A percentile compares a stretch with the other conserved stretches of the same genome.
Evolutionary conservation across 2,113 vertebrate species (phyloP).

Genomic region (Brachyhypopomus occidentalis): DNA sequence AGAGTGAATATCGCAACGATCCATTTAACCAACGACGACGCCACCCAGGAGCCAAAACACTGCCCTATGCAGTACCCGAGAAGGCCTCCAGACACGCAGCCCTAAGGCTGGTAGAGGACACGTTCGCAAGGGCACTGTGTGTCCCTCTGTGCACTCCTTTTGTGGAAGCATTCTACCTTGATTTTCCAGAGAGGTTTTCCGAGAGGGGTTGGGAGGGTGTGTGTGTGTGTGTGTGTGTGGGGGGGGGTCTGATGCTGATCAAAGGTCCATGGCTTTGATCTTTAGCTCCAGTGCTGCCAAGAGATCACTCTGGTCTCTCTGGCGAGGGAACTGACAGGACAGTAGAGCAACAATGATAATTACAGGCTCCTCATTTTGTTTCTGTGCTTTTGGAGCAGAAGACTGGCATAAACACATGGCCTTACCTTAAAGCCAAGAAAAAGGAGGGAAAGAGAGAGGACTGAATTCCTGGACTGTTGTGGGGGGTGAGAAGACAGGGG

Average conservation of each 20-base stretch:
- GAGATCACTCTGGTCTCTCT: slow-evolving; percentile 73
- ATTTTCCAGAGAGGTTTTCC: slow-evolving; percentile 69
- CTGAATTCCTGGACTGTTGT: slow-evolving; percentile 67
- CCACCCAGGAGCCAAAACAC: background rate
- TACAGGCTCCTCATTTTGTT: slow-evolving; percentile 71
- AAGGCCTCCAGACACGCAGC: slow-evolving; percentile 20
- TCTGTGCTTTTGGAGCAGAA: slow-evolving; percentile 58
- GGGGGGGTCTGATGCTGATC: slow-evolving; percentile 69
- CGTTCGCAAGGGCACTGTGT: slow-evolving; percentile 56
- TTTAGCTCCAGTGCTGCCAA: slow-evolving; percentile 67
- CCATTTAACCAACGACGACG: background rate
- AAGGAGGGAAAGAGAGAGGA: slow-evolving; percentile 43
- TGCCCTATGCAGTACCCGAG: slow-evolving; percentile 18
- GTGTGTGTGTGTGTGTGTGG: too few species aligned
- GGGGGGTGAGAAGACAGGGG: slow-evolving; percentile 53
- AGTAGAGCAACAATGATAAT: slow-evolving; percentile 78
- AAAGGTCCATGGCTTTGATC: slow-evolving; percentile 78
- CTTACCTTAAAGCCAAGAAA: slow-evolving; percentile 69
- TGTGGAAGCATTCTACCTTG: slow-evolving; percentile 72
- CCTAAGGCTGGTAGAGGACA: slow-evolving; percentile 40
- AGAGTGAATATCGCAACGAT: background rate
- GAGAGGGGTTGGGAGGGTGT: background rate
- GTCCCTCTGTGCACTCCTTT: slow-evolving; percentile 59
- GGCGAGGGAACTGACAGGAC: slow-evolving; percentile 76
- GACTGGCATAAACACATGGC: slow-evolving; percentile 69